Conservation (phyloP, 2,113 vertebrate species). For the Pterocles burchelli region DNA sequence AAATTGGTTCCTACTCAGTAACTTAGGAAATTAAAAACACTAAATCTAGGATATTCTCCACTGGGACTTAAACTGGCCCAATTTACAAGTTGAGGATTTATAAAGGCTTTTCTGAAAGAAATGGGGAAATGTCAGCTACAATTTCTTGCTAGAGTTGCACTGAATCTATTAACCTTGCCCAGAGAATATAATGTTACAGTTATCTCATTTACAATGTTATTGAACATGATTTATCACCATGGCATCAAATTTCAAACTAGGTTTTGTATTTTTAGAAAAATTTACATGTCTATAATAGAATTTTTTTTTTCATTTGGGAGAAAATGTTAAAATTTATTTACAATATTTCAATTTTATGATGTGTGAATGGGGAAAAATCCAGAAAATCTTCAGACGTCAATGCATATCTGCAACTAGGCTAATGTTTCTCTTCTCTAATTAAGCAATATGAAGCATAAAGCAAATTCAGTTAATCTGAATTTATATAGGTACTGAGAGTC, state of each 20-base stretch:
- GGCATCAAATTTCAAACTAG: slow-evolving; percentile 54
- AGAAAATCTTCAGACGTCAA: slow-evolving; percentile 1
- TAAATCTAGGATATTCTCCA: slow-evolving; percentile 75
- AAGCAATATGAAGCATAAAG: not conserved
- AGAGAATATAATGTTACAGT: slow-evolving; percentile 69
- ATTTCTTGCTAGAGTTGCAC: slow-evolving; percentile 70
- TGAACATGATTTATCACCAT: slow-evolving; percentile 56
- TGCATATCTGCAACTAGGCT: not conserved
- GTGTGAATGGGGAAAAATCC: not conserved
- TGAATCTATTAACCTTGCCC: slow-evolving; percentile 72
- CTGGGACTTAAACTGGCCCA: slow-evolving; percentile 66
- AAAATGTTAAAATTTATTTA: slow-evolving; percentile 57
- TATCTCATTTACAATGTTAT: slow-evolving; percentile 70
- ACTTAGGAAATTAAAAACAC: slow-evolving; percentile 74
- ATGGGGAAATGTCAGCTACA: slow-evolving; percentile 66
- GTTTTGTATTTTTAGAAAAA: slow-evolving; percentile 64
- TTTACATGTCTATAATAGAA: slow-evolving; percentile 23
- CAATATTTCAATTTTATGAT: slow-evolving; percentile 14
- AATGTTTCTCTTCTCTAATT: not conserved
- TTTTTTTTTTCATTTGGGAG: slow-evolving; percentile 49
- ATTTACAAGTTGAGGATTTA: slow-evolving; percentile 70
- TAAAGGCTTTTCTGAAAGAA: slow-evolving; percentile 72
- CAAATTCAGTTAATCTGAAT: not conserved
- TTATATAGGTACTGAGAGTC: not conserved
- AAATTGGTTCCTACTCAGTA: slow-evolving; percentile 69